Evolutionary conservation across 2,888 invertebrate genomes (phyloP).

Genomic region (Dryomyza anilis): DNA sequence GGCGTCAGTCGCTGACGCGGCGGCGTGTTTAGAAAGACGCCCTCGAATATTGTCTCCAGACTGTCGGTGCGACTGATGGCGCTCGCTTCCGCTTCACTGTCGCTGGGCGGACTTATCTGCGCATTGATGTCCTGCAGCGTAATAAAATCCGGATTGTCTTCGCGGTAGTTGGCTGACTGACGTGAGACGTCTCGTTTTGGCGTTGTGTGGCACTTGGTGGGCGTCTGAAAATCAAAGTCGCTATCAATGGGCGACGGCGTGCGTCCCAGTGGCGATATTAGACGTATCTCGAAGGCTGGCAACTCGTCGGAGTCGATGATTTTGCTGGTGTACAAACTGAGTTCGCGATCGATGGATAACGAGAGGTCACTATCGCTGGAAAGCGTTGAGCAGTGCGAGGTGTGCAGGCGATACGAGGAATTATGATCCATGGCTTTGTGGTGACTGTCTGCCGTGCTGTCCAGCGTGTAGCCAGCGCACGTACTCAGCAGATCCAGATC

Average conservation of each 20-base stretch:
- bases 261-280: slow-evolving; percentile 54
- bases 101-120: slow-evolving; percentile 54
- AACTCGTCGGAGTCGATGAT: slow-evolving; percentile 51
- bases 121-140: slow-evolving; percentile 57
- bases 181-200: slow-evolving; percentile 6
- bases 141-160: slow-evolving; percentile 50
- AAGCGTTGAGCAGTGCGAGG: slow-evolving; percentile 47
- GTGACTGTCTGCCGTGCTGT: too few species aligned
- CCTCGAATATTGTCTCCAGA: slow-evolving; percentile 59
- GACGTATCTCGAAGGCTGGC: slow-evolving; percentile 55
- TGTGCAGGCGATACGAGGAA: slow-evolving; percentile 45
- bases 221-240: slow-evolving; percentile 39
- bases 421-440: too few species aligned
- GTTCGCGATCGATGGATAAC: slow-evolving; percentile 48
- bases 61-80: slow-evolving; percentile 43
- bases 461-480: too few species aligned
- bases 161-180: slow-evolving; percentile 29
- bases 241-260: slow-evolving; percentile 56
- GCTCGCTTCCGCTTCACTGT: slow-evolving; percentile 34
- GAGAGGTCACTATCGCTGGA: slow-evolving; percentile 55
- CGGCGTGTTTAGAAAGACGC: slow-evolving; percentile 56
- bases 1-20: slow-evolving; percentile 38
- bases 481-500: too few species aligned
- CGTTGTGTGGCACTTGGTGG: slow-evolving; percentile 26
- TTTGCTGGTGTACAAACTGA: slow-evolving; percentile 33